Percentiles rank a stretch among this genome's conserved stretches.
These are phyloP conservation scores for Cotesia vestalis DNA, from an alignment of 1,140 invertebrate genomes.

Conservation along the genomic window DNA sequence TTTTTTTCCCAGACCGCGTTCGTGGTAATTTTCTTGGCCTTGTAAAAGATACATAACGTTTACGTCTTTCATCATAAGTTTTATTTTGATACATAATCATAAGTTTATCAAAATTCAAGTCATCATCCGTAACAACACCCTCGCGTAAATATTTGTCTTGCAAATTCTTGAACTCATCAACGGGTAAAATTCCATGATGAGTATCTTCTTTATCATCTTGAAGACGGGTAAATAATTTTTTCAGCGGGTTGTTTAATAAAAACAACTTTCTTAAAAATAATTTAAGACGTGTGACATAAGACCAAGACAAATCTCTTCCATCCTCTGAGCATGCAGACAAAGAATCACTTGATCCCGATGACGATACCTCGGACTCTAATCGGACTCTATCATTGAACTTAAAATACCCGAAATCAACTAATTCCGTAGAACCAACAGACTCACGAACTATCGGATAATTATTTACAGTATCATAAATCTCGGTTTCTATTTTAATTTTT, in stretches of 20 bases:
- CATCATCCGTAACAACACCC: neutral
- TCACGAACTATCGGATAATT: constrained; percentile 1
- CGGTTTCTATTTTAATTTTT: neutral
- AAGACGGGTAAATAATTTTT: no score
- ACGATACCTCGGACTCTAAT: neutral
- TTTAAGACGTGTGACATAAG: no score
- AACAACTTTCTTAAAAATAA: no score
- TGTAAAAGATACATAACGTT: neutral
- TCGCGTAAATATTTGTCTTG: constrained; percentile 15
- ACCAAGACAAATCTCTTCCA: no score
- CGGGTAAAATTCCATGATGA: constrained; percentile 1
- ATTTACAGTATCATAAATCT: neutral
- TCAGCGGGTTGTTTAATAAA: no score
- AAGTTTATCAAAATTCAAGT: neutral
- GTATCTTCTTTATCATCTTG: no score
- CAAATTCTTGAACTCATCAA: constrained; percentile 23
- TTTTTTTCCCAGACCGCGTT: no score
- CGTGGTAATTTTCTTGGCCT: no score
- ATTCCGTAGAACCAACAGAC: constrained; percentile 4
- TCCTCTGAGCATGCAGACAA: no score
- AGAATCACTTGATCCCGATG: neutral
- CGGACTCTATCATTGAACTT: neutral
- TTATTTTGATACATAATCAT: neutral
- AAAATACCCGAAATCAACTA: neutral
- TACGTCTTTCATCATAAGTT: neutral